These are phyloP conservation scores for Hypocryptadius cinnamomeus DNA, from an alignment of 2,113 vertebrate genomes.

Conservation along the genomic window DNA sequence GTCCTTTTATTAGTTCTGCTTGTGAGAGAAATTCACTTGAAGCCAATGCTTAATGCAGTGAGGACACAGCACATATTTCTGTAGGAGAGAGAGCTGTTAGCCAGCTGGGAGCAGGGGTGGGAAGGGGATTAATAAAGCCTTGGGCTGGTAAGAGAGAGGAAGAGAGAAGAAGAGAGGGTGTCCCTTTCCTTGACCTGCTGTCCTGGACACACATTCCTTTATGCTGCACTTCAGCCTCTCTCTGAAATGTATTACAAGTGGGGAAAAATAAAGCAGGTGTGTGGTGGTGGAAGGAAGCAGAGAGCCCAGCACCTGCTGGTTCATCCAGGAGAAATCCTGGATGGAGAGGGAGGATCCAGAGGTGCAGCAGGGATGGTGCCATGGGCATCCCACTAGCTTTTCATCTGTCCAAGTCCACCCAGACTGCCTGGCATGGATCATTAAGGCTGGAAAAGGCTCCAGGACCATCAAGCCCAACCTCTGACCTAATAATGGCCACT, in stretches of 20 bases:
- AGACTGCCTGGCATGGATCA: background rate
- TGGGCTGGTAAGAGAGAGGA: background rate
- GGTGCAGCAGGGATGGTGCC: background rate
- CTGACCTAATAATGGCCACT: background rate
- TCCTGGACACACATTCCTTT: background rate
- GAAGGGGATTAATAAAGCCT: slow-evolving; percentile 1
- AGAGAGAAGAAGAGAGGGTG: background rate
- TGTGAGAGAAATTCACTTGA: slow-evolving; percentile 30
- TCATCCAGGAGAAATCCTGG: background rate
- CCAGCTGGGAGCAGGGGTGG: background rate
- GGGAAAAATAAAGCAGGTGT: background rate
- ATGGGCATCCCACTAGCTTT: background rate
- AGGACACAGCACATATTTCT: slow-evolving; percentile 25
- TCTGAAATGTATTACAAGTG: background rate
- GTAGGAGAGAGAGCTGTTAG: background rate
- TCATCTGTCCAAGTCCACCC: accelerated
- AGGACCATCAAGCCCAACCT: background rate
- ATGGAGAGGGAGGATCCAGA: accelerated
- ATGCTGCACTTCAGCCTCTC: background rate
- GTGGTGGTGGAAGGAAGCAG: background rate
- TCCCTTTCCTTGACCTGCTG: background rate
- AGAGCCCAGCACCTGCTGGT: background rate
- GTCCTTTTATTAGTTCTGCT: slow-evolving; percentile 63
- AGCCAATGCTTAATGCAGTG: slow-evolving; percentile 41
- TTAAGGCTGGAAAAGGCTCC: background rate